These are phyloP conservation scores for Antrozous pallidus DNA, from an alignment of 2,797 vertebrate species.

Conservation along the genomic window DNA sequence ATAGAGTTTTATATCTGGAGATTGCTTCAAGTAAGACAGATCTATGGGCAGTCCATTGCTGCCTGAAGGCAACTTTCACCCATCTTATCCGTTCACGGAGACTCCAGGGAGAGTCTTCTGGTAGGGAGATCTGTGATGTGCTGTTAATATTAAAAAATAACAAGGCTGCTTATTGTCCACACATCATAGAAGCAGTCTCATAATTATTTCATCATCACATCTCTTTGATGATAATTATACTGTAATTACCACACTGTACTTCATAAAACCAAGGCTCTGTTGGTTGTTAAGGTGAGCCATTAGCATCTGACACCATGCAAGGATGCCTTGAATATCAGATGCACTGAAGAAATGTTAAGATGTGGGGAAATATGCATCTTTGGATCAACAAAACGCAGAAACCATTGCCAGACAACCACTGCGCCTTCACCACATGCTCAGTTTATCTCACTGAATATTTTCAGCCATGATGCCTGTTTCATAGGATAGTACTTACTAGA, in stretches of 20 bases:
- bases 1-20: background rate
- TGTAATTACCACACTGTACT: background rate
- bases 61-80: background rate
- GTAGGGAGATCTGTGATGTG: background rate
- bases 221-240: background rate
- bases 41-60: background rate
- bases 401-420: background rate
- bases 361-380: background rate
- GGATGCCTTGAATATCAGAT: background rate
- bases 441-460: background rate
- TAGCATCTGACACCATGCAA: background rate
- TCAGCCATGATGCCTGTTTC: background rate
- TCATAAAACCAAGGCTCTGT: background rate
- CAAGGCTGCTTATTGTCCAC: background rate
- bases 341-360: background rate
- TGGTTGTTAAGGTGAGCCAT: background rate
- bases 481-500: background rate
- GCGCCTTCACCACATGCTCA: rapidly evolving
- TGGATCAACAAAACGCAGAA: background rate
- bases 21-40: background rate
- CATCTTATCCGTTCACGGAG: background rate
- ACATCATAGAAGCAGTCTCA: background rate
- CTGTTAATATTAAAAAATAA: background rate
- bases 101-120: background rate
- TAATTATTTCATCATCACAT: background rate